Evolutionary conservation across 2,888 invertebrate genomes (phyloP), one percentile per base, ranked within the genome.

Genomic region (Agrypnus murinus): DNA sequence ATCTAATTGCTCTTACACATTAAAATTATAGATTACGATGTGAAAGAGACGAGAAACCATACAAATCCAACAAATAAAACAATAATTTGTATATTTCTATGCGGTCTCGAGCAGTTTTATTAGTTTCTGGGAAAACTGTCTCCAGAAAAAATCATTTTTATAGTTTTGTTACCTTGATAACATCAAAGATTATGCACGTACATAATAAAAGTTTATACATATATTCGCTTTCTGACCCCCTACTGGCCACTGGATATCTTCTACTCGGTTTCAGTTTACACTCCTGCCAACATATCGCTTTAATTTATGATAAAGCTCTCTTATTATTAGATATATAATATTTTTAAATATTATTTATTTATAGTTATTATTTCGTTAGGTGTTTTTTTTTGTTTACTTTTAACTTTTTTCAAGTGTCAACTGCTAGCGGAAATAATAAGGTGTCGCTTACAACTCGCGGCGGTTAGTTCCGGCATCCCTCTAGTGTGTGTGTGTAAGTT

Each of bases 391-490:
- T 31, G 14, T 31, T 48, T 38, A 45, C 38, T 9, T 17, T 36
- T 10, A n/a, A 45, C 32, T 25, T 46, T 46, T 34, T 34, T 7
- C n/a, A 40, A 19, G 45, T 60, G 53, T 65, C 55, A 48, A 17
- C 36, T n/a, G 48, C 65, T 77, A 74, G 79, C 80, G 81, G 81
- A 81, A 81, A 81, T 81, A 80, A 81, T 81, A 69, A 72, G 76
- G 78, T 79, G 80, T 80, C 77, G 72, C 74, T 79, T 77, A 75
- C 80, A 78, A 81, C 80, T 50, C 79, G 76, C 74, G 71, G 75
- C 78, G 79, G 80, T 83, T 82, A 80, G 83, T 82, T 83, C 82
- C 82, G 82, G 81, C 77, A 74, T 72, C 73, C 77, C 73, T n/a
- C n/a, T n/a, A n/a, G n/a, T n/a, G n/a, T 64, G 77, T 74, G 78